Evolutionary conservation across 37 sponge, comb jelly and placozoan genomes (phyloP), one percentile per base, ranked within the genome.

Genomic region (Eunapius fragilis): DNA sequence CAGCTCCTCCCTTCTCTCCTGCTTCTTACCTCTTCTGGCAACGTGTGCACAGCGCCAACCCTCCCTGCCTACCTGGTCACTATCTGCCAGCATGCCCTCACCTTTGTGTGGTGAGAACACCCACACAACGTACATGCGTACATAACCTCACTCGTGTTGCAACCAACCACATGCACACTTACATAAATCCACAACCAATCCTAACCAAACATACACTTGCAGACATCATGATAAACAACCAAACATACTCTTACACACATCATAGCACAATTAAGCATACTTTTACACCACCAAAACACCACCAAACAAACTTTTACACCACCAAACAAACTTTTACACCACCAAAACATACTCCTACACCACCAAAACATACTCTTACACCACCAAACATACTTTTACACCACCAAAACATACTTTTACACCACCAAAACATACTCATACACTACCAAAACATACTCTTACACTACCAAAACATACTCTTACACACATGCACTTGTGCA

Each of bases 1-100:
- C 93, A 93, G 78, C 50, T 93, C 9, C 79, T 93, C 17, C 93
- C 93, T 9, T 14, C 41, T 19, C 24, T 93, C 68, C 68, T 89
- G 30, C 89, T 93, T 87, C 48, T 89, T 32, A 73, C 50, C 3
- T 58, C 26, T 23, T 80, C 72, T 13, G 93, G 93, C 10, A 82
- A 49, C 0, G 70, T 36, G 49, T 31, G 36, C 49, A 74, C 90
- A 34, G 67, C 91, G 24, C 4, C 81, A 23, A 34, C 87, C 71
- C 83, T 93, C 48, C 86, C 91, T 14, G 24, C 71, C 2, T 38
- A 36, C 74, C 86, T 86, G 31, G 79, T 76, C 47, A 37, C 82
- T 3, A 49, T 70, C 75, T 85, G 86, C 31, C 74, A 79, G 35
- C 82, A 89, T 31, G 80, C 90, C 67, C 75, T 89, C 68, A 69